Conservation (phyloP, 1,140 invertebrate species). For the Leptinotarsa texana region DNA sequence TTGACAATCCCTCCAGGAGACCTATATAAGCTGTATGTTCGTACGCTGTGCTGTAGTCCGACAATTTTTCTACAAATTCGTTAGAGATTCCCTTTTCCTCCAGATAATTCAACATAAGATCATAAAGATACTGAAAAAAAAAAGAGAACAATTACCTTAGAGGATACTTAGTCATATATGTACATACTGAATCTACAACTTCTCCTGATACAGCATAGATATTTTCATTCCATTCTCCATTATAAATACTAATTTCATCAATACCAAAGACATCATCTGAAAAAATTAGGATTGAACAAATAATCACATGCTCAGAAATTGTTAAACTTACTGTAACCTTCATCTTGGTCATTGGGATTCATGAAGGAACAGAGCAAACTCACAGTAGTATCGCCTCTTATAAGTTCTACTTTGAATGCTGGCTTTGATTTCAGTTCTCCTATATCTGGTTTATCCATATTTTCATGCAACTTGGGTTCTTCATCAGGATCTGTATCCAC, state of each 20-base stretch:
- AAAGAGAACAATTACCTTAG: constrained; percentile 31
- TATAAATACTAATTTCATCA: constrained; percentile 82
- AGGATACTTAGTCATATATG: not conserved
- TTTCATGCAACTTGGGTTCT: constrained; percentile 66
- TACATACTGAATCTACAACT: constrained; percentile 82
- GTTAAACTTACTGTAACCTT: constrained; percentile 69
- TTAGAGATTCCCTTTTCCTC: constrained; percentile 92
- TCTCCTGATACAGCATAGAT: constrained; percentile 86
- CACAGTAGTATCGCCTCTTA: constrained; percentile 73
- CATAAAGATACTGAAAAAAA: constrained; percentile 87
- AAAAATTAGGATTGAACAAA: constrained; percentile 39
- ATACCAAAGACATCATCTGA: constrained; percentile 83
- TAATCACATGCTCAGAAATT: not conserved
- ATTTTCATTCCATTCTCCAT: constrained; percentile 82
- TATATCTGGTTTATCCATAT: constrained; percentile 70
- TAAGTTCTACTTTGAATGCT: constrained; percentile 81
- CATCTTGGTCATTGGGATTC: constrained; percentile 66
- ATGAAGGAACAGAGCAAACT: constrained; percentile 83
- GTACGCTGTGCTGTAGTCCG: constrained; percentile 84
- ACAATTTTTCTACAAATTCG: constrained; percentile 86
- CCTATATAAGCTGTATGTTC: constrained; percentile 88
- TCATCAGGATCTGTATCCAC: constrained; percentile 71
- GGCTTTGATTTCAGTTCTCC: constrained; percentile 87
- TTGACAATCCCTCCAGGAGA: constrained; percentile 81
- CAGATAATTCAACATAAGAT: constrained; percentile 89